Conservation (phyloP, 2,113 vertebrate species). For the Toxotes chatareus region DNA sequence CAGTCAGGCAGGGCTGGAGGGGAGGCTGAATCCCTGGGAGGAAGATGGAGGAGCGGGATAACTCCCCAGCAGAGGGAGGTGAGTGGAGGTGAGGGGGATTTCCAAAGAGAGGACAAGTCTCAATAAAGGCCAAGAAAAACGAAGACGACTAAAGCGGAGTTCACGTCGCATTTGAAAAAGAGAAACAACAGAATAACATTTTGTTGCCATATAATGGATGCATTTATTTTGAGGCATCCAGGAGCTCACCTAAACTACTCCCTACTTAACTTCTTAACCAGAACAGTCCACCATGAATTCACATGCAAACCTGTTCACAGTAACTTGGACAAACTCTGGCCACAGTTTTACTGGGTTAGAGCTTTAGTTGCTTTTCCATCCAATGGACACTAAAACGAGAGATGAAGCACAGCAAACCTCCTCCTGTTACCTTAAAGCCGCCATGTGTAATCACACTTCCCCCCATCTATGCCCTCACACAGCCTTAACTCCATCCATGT, state of each 20-base stretch:
- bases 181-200: not conserved
- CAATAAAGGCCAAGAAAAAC: not conserved
- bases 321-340: too few relatives aligned
- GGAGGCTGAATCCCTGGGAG: conserved; percentile 17
- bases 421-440: not conserved
- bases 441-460: too few relatives aligned
- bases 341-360: not conserved
- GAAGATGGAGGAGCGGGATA: not conserved
- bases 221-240: not conserved
- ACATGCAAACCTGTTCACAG: not conserved
- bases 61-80: conserved; percentile 26
- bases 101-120: not conserved
- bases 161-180: not conserved
- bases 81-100: conserved; percentile 2
- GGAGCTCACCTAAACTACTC: not conserved
- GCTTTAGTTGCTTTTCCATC: too few relatives aligned
- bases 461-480: too few relatives aligned
- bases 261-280: not conserved
- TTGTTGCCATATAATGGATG: not conserved
- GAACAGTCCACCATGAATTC: not conserved
- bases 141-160: not conserved
- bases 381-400: too few relatives aligned
- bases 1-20: conserved; percentile 13
- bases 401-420: not conserved
- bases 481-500: not conserved